Evolutionary conservation across 2,888 invertebrate genomes (phyloP), one percentile per base, ranked within the genome.

Genomic region (Lycocerus yunnanus): DNA sequence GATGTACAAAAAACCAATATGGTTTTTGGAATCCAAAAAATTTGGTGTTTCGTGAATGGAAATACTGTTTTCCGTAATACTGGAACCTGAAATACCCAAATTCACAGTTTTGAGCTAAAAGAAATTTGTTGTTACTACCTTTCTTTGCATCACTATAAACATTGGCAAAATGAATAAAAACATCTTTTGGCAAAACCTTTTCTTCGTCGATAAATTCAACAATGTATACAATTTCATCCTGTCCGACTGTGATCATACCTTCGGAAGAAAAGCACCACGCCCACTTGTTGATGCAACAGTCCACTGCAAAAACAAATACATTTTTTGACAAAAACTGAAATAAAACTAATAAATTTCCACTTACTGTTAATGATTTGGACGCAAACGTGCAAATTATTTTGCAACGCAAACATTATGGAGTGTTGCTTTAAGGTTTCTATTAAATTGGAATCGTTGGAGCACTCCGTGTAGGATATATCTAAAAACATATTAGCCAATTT

Each of bases 1-100:
- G 77, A 96, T 91, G 82, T 92, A 95, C n/a, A 96, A 89, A 85
- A 96, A 95, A 59, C 95, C 96, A 11, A 93, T 93, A 82, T 94
- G 93, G 77, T 94, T 93, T 61, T 91, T 90, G 0, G 92, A 92
- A 63, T 91, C 92, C 74, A 94, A 86, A 80, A 94, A 90, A 81
- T 89, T 88, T 21, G 88, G 86, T 13, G 89, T 89, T 81, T 89
- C 90, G 79, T 91, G 92, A 81, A 92, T 88, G 11, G 92, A 91
- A 80, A 93, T 90, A 8, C 93, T 92, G 83, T 94, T 86, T 84
- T 94, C 93, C 18, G 91, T 90, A 21, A 94, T 90, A 1, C 92
- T 91, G 61, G 91, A 91, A 13, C 94, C 94, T 92, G 81, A 14
- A 82, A 82, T 79, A 77, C 15, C 13, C 69, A 75, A 70, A n/a